Percentiles rank a stretch among this genome's conserved stretches.
Evolutionary conservation across 2,797 vertebrate species (phyloP).

Genomic region (Nannoperca obscura): DNA sequence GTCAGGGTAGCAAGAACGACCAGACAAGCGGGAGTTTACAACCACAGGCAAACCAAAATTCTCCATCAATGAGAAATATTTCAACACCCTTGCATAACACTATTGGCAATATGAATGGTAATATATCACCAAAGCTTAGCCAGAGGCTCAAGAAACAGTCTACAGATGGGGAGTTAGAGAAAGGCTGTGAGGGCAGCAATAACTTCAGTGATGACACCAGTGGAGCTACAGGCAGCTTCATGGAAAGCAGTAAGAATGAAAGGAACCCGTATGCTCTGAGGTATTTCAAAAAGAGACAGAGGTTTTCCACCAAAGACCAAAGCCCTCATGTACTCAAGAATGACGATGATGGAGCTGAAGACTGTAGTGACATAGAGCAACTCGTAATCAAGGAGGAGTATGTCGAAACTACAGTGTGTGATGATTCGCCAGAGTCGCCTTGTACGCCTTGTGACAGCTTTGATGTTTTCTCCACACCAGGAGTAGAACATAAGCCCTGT

Average conservation of each 20-base stretch:
- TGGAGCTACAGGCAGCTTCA: constrained; percentile 65
- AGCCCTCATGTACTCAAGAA: constrained; percentile 37
- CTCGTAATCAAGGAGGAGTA: constrained; percentile 81
- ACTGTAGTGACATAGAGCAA: constrained; percentile 75
- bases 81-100: constrained; percentile 89
- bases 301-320: constrained; percentile 68
- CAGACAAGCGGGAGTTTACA: constrained; percentile 79
- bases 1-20: constrained; percentile 82
- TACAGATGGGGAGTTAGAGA: constrained; percentile 86
- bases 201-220: constrained; percentile 88
- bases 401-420: constrained; percentile 64
- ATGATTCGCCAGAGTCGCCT: constrained; percentile 81
- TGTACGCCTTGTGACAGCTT: constrained; percentile 73
- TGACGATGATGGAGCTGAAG: constrained; percentile 66
- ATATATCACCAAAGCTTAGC: constrained; percentile 89
- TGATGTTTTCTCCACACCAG: constrained; percentile 85
- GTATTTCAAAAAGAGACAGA: constrained; percentile 71
- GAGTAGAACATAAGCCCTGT: constrained; percentile 89
- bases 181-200: constrained; percentile 87
- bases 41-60: constrained; percentile 79
- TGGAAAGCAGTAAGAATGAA: constrained; percentile 65
- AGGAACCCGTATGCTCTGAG: constrained; percentile 65
- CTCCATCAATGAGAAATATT: constrained; percentile 77
- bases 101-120: constrained; percentile 89
- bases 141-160: constrained; percentile 86